phyloP scores from a whole-genome alignment of 2,797 vertebrate species.

The Pseudopleuronectes americanus region DNA sequence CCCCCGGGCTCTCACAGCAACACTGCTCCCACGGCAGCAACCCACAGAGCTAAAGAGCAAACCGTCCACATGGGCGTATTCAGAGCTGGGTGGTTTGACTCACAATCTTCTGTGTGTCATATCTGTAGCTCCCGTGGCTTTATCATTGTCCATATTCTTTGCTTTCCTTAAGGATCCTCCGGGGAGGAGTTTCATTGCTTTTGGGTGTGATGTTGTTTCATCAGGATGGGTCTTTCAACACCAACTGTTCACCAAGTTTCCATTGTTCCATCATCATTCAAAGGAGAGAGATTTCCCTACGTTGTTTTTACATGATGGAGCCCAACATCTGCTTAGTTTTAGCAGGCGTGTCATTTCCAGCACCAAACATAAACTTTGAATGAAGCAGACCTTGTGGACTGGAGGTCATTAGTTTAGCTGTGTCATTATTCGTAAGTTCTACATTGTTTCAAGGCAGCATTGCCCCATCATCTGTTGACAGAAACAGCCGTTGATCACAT shows the following conservation, averaged over 20 bases:
- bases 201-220: constrained; percentile 14
- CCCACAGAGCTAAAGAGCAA: constrained; percentile 33
- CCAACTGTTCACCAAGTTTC: constrained; percentile 10
- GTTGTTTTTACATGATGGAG: neutral
- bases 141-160: neutral
- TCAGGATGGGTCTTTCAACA: neutral
- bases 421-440: constrained; percentile 35
- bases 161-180: constrained; percentile 20
- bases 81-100: constrained; percentile 14
- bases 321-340: constrained; percentile 46
- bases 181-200: constrained; percentile 25
- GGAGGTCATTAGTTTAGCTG: constrained; percentile 46
- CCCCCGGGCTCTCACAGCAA: constrained; percentile 27
- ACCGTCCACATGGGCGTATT: constrained; percentile 12
- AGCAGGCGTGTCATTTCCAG: constrained; percentile 30
- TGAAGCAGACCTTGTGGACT: constrained; percentile 32
- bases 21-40: constrained; percentile 34
- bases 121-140: constrained; percentile 6
- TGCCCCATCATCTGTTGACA: constrained; percentile 17
- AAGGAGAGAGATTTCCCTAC: constrained; percentile 9
- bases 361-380: constrained; percentile 37
- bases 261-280: constrained; percentile 11
- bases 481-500: constrained; percentile 36
- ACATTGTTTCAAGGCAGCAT: constrained; percentile 27
- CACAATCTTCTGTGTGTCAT: constrained; percentile 3